Evolutionary conservation across 2,797 vertebrate species (phyloP).

Genomic region (Chlorospingus flavigularis): DNA sequence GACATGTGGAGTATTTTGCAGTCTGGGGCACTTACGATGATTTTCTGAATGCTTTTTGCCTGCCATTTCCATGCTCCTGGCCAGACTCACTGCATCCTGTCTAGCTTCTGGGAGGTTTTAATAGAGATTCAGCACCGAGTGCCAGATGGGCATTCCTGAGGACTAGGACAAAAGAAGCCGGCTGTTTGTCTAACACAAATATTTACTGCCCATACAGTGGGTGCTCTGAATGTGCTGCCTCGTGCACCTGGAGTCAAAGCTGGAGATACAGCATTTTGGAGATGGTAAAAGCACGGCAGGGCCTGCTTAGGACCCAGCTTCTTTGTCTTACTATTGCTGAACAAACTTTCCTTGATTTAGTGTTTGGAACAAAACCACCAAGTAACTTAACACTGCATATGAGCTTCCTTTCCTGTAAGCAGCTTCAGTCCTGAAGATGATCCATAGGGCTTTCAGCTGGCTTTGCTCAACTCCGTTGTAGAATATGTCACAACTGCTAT

Average conservation of each 20-base stretch:
- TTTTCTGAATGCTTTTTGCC: background rate
- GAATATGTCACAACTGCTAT: slow-evolving; percentile 26
- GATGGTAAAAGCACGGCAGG: background rate
- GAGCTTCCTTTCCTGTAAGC: background rate
- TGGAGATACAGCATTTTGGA: background rate
- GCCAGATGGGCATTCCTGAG: background rate
- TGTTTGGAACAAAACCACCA: background rate
- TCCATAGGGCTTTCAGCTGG: slow-evolving; percentile 33
- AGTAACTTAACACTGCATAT: background rate
- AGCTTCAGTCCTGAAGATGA: slow-evolving; percentile 28
- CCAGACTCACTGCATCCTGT: background rate
- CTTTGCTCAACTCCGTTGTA: background rate
- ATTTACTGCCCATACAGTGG: background rate
- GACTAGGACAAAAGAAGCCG: background rate
- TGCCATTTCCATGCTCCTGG: background rate
- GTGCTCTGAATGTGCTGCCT: background rate
- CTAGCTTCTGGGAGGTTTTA: background rate
- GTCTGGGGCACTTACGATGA: background rate
- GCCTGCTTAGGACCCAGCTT: background rate
- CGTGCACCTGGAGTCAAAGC: background rate
- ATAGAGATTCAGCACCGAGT: background rate
- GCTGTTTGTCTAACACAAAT: background rate
- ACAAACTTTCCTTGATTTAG: background rate
- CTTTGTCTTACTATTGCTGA: background rate
- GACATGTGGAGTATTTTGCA: background rate